These are phyloP conservation scores for Aphidoletes aphidimyza DNA, from an alignment of 2,888 invertebrate species.

Conservation along the genomic window DNA sequence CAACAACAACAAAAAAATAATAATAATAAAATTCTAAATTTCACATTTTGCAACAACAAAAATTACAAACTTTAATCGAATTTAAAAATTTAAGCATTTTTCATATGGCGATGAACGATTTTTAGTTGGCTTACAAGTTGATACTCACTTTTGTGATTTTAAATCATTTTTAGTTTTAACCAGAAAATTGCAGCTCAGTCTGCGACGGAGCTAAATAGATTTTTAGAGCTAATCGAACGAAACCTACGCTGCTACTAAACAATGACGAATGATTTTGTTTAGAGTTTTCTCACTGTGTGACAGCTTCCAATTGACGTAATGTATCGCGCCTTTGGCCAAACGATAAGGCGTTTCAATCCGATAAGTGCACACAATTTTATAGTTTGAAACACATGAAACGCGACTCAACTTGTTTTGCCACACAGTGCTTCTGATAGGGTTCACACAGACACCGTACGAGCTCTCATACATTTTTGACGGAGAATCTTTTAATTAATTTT, in stretches of 20 bases:
- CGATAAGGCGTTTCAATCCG: slow-evolving; percentile 28
- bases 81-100: too few relatives aligned
- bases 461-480: too few relatives aligned
- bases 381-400: not conserved
- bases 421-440: not conserved
- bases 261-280: slow-evolving; percentile 50
- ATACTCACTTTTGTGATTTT: too few relatives aligned
- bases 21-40: too few relatives aligned
- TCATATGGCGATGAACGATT: too few relatives aligned
- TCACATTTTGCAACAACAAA: too few relatives aligned
- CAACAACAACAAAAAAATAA: too few relatives aligned
- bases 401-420: not conserved
- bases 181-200: slow-evolving; percentile 1
- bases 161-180: not conserved
- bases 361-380: not conserved
- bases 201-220: not conserved
- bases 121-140: too few relatives aligned
- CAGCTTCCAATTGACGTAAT: slow-evolving; percentile 50
- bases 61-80: too few relatives aligned
- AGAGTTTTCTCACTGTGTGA: slow-evolving; percentile 1
- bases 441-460: too few relatives aligned
- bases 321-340: slow-evolving; percentile 24
- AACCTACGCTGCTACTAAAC: slow-evolving; percentile 43
- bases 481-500: too few relatives aligned
- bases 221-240: slow-evolving; percentile 4